Base-by-base conservation (phyloP, 2,797 vertebrate species). In the Sebastes goodei region DNA sequence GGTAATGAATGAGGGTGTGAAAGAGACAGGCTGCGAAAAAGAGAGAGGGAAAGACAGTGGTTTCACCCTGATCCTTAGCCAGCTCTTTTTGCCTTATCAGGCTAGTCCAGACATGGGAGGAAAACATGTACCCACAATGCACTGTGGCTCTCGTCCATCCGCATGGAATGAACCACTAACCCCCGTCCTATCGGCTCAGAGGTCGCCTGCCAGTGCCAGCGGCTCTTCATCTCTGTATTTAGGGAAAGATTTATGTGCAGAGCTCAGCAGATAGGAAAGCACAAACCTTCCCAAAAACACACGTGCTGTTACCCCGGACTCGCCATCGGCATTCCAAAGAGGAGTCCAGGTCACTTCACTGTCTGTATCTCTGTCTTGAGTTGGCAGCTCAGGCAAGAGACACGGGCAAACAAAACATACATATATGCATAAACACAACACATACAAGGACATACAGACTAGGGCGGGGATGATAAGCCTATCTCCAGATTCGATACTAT, bases 1-100 rank as follows among this genome's bases (percentile, higher is more conserved):
- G 25, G 23, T 89, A 86, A 89, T 86, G 61, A 89, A 80, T n/a
- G 33, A 86, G 75, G 65, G 70, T 11, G 57, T 78, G 79, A 82
- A 82, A 71, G 35, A 80, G 67, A 65, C 10, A 6, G 20, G 68
- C 73, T 73, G 78, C 7, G 17, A 71, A 23, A 86, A 66, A 79
- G 57, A 86, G 74, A 74, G 76, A 56, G 66, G 52, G 27, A 64
- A 68, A 81, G 79, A 86, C 77, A 81, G 82, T 82, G 86, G 80
- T 89, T 91, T 83, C 65, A 53, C 78, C 72, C 80, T 90, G 92
- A 88, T 92, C 85, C 88, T 85, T 74, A 65, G 92, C 91, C 93
- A 92, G 83, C 81, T 69, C 23, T 86, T 86, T 88, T 87, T 71
- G 89, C 79, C 92, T 95, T 95, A 95, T 95, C 94, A 88, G 89